phyloP scores from a whole-genome alignment of 2,888 invertebrate genomes.

The Stomorhina lunata region DNA sequence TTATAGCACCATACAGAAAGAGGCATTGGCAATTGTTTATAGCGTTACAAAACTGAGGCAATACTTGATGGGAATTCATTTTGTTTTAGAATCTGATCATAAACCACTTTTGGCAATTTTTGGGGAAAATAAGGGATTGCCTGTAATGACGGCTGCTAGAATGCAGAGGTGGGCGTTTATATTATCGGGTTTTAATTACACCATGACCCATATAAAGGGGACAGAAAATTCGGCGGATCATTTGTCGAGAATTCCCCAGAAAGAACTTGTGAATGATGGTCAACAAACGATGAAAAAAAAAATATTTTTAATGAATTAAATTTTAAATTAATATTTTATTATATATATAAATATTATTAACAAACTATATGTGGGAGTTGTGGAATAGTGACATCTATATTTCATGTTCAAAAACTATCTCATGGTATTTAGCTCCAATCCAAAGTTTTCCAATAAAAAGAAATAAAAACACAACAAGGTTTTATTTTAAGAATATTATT shows the following conservation, averaged over 20 bases:
- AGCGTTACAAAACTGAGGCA: conserved; percentile 10
- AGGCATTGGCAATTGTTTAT: conserved; percentile 24
- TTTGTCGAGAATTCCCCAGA: neutral
- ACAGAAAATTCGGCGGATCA: conserved; percentile 29
- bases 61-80: conserved; percentile 30
- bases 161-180: conserved; percentile 23
- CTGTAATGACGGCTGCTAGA: neutral
- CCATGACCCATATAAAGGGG: conserved; percentile 9
- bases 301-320: no score
- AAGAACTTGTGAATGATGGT: neutral
- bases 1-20: neutral
- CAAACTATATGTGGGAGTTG: no score
- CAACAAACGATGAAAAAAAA: no score
- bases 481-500: no score
- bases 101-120: conserved; percentile 32
- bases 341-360: no score
- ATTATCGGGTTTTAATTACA: conserved; percentile 30
- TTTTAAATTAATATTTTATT: no score
- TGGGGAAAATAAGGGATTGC: conserved; percentile 25
- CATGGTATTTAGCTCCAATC: no score
- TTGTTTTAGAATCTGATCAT: neutral
- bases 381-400: no score
- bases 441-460: no score
- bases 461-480: no score
- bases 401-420: no score